A percentile compares a stretch with the other conserved stretches of the same genome.
phyloP scores from a whole-genome alignment of 2,888 invertebrate species.

The Cantharis rufa region DNA sequence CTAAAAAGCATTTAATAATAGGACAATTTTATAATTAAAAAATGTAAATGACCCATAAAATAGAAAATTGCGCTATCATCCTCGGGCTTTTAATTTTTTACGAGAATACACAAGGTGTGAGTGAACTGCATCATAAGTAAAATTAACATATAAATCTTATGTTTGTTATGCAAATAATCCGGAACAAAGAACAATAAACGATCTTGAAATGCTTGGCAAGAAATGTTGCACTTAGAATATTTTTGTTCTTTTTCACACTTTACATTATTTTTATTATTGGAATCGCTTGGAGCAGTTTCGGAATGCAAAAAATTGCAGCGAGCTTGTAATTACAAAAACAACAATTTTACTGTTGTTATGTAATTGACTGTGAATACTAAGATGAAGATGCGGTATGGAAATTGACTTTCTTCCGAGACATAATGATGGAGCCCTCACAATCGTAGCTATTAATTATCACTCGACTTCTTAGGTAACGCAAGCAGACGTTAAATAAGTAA shows the following conservation, averaged over 20 bases:
- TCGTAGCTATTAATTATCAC: constrained; percentile 35
- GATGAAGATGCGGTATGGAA: neutral
- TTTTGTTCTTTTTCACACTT: neutral
- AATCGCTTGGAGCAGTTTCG: neutral
- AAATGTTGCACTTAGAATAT: neutral
- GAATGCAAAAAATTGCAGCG: neutral
- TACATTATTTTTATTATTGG: neutral
- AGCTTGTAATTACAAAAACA: neutral
- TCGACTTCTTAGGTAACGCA: constrained; percentile 30
- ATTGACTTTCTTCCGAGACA: constrained; percentile 30
- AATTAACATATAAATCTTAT: neutral
- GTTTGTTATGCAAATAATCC: neutral
- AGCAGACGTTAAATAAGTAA: constrained; percentile 37
- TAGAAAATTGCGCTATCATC: constrained; percentile 18
- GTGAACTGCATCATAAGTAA: neutral
- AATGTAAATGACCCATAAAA: constrained; percentile 12
- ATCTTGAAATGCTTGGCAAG: neutral
- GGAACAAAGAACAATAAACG: neutral
- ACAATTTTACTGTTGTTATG: neutral
- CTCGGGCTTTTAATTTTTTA: constrained; percentile 8
- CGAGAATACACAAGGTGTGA: neutral
- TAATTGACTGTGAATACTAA: neutral
- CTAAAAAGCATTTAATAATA: neutral
- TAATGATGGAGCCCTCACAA: constrained; percentile 27
- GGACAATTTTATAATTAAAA: neutral